Percentiles rank a stretch among this genome's conserved stretches.
These are phyloP conservation scores for Heliopora coerulea DNA, from an alignment of 92 coral and sea anemone genomes.

Conservation along the genomic window DNA sequence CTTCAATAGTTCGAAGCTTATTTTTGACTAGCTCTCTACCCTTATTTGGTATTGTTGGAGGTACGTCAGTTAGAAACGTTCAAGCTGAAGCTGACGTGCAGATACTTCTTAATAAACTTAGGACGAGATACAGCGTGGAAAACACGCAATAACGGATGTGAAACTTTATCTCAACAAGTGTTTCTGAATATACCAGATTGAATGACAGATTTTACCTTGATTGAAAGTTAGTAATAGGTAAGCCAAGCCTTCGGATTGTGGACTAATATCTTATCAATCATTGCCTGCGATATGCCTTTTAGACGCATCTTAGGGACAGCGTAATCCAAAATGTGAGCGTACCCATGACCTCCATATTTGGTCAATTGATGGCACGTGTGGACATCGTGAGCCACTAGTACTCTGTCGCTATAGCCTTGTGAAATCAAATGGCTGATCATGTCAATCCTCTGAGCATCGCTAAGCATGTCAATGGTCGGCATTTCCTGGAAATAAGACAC, in stretches of 20 bases:
- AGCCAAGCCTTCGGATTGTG: conserved; percentile 69
- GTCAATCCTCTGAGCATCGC: conserved; percentile 78
- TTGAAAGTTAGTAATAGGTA: conserved; percentile 35
- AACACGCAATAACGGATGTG: too few species aligned
- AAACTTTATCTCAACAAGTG: too few species aligned
- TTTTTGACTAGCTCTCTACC: too few species aligned
- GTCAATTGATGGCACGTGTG: conserved; percentile 84
- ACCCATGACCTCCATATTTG: conserved; percentile 95
- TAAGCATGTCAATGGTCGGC: conserved; percentile 62
- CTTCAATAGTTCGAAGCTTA: too few species aligned
- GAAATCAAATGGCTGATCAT: conserved; percentile 71
- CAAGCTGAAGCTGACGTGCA: too few species aligned
- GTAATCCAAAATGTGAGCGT: conserved; percentile 49
- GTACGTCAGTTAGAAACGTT: too few species aligned
- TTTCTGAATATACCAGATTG: too few species aligned
- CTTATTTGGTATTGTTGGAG: too few species aligned
- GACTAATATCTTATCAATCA: conserved; percentile 78
- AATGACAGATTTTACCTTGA: too few species aligned
- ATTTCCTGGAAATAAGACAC: conserved; percentile 71
- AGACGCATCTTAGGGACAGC: conserved; percentile 78
- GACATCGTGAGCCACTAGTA: conserved; percentile 79
- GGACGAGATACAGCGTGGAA: too few species aligned
- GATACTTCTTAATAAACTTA: too few species aligned
- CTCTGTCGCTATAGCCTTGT: conserved; percentile 79
- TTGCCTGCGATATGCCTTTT: conserved; percentile 73